Conservation (phyloP, 30 jellyfish, hydroid and myxozoan species). For the Cassiopea andromeda region DNA sequence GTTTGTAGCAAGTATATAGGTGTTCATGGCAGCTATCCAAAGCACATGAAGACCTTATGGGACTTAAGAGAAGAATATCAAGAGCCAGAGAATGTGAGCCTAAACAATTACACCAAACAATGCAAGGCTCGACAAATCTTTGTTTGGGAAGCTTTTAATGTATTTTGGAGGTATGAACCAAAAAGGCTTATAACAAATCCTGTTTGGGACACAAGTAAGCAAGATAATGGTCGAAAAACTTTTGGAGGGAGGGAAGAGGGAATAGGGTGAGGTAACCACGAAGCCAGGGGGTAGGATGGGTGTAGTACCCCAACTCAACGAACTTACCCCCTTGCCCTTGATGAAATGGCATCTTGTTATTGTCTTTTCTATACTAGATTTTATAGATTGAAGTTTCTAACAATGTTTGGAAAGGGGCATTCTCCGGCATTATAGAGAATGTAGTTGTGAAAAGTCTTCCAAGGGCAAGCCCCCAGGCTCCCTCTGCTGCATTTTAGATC, state of each 20-base stretch:
- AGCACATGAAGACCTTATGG: constrained; percentile 78
- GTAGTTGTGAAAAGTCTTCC: too few relatives aligned
- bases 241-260: constrained; percentile 77
- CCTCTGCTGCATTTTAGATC: too few relatives aligned
- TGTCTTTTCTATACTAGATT: too few relatives aligned
- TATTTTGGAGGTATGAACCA: constrained; percentile 66
- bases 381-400: too few relatives aligned
- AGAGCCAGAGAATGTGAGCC: neutral
- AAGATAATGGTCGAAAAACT: constrained; percentile 27
- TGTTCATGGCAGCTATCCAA: constrained; percentile 87
- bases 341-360: too few relatives aligned
- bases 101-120: neutral
- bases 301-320: too few relatives aligned
- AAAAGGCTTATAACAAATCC: constrained; percentile 66
- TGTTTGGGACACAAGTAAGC: constrained; percentile 74
- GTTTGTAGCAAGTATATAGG: constrained; percentile 67
- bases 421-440: too few relatives aligned
- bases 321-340: too few relatives aligned
- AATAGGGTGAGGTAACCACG: neutral
- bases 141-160: constrained; percentile 21
- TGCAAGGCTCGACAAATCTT: constrained; percentile 30
- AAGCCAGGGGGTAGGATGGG: too few relatives aligned
- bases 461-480: too few relatives aligned
- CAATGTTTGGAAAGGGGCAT: too few relatives aligned
- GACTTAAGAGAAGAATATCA: constrained; percentile 11